Percentiles rank a stretch among this genome's conserved stretches.
phyloP scores from a whole-genome alignment of 2,113 vertebrate species.

The Tympanuchus pallidicinctus region DNA sequence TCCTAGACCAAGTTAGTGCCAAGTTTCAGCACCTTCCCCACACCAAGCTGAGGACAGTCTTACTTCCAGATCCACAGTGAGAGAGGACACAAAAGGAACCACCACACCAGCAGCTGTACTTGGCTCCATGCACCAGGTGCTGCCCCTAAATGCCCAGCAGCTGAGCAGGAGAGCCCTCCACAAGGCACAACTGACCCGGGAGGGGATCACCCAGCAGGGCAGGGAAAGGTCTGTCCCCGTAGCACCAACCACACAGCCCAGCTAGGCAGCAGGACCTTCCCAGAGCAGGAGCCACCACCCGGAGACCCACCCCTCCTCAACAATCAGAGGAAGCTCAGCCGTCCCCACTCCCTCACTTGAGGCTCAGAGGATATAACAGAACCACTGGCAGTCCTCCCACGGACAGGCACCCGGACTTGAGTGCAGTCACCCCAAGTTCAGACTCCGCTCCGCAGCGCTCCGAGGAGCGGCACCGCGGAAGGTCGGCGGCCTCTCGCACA shows the following conservation, averaged over 20 bases:
- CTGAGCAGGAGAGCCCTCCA: not conserved
- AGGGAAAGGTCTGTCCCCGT: not conserved
- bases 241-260: not conserved
- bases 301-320: not conserved
- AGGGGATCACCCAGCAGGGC: not conserved
- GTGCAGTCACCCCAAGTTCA: fast-evolving
- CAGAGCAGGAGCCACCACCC: not conserved
- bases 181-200: fast-evolving
- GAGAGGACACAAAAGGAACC: not conserved
- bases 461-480: fast-evolving
- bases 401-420: not conserved
- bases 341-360: not conserved
- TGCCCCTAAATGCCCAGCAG: fast-evolving
- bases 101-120: not conserved
- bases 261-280: not conserved
- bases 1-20: fast-evolving
- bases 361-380: not conserved
- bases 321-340: constrained; percentile 6
- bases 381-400: not conserved
- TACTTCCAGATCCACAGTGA: not conserved
- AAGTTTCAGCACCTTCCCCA: not conserved
- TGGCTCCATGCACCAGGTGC: fast-evolving
- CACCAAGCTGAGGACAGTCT: not conserved
- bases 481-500: not conserved
- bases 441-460: fast-evolving